These are phyloP conservation scores for Odontamblyopus rebecca DNA, from an alignment of 2,797 vertebrate genomes.

Conservation along the genomic window DNA sequence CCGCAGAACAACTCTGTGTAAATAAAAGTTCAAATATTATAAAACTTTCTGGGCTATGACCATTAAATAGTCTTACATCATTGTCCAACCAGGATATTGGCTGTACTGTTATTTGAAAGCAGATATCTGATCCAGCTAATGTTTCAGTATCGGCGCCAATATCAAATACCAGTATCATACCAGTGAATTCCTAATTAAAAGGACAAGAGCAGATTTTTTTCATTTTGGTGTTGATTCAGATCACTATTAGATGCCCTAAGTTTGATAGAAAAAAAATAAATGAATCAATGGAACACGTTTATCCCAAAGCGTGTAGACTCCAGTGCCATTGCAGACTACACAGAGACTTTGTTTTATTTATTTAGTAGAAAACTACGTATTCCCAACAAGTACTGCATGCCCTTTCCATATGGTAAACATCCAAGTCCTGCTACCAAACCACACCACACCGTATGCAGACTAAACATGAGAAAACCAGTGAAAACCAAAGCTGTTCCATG, in stretches of 20 bases:
- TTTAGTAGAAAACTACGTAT: not conserved
- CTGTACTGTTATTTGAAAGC: too few species aligned
- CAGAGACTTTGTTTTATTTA: not conserved
- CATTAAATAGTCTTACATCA: too few species aligned
- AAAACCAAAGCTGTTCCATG: slow-evolving; percentile 32
- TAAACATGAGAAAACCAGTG: slow-evolving; percentile 37
- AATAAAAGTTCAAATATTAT: too few species aligned
- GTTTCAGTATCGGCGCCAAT: too few species aligned
- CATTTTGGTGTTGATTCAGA: not conserved
- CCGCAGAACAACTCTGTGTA: too few species aligned
- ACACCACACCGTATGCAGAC: slow-evolving; percentile 18
- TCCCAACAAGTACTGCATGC: not conserved
- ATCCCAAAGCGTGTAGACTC: not conserved
- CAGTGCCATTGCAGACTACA: not conserved
- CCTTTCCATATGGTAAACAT: not conserved
- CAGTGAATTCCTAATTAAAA: too few species aligned
- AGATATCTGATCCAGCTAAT: too few species aligned
- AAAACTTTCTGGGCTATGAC: too few species aligned
- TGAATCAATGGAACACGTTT: not conserved
- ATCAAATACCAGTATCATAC: too few species aligned
- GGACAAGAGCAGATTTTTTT: too few species aligned
- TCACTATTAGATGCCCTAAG: not conserved
- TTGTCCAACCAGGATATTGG: too few species aligned
- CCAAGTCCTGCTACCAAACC: slow-evolving; percentile 17
- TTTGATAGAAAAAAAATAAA: not conserved